Conservation (phyloP, 1,140 invertebrate genomes). For the Nebria ingens region DNA sequence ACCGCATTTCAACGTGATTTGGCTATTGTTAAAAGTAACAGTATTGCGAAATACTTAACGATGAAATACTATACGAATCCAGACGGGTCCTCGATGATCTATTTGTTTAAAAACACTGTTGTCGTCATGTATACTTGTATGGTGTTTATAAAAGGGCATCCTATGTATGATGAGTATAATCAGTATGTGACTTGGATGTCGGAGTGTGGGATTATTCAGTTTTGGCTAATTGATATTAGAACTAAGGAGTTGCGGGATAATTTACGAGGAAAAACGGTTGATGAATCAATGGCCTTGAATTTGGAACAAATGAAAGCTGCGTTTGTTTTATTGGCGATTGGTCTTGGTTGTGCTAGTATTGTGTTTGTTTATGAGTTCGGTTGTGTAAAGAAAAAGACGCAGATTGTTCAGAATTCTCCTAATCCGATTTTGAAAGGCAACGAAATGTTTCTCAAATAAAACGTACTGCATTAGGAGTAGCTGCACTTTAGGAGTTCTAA, state of each 20-base stretch:
- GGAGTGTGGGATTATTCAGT: background rate
- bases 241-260: background rate
- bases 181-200: background rate
- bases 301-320: background rate
- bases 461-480: too few species aligned
- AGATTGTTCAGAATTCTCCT: too few species aligned
- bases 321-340: too few species aligned
- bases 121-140: background rate
- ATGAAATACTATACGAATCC: background rate
- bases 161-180: background rate
- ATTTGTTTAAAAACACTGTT: background rate
- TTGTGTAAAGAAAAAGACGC: too few species aligned
- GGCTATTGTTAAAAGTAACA: background rate
- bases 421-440: too few species aligned
- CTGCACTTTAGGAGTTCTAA: too few species aligned
- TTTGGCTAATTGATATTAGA: background rate
- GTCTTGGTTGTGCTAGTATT: too few species aligned
- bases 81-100: background rate
- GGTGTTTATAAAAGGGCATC: background rate
- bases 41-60: background rate
- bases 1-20: background rate
- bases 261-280: background rate
- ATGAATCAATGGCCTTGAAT: background rate
- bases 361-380: too few species aligned
- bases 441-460: too few species aligned